These are phyloP conservation scores for Amiota mariae DNA, from an alignment of 2,888 invertebrate species.

Conservation along the genomic window DNA sequence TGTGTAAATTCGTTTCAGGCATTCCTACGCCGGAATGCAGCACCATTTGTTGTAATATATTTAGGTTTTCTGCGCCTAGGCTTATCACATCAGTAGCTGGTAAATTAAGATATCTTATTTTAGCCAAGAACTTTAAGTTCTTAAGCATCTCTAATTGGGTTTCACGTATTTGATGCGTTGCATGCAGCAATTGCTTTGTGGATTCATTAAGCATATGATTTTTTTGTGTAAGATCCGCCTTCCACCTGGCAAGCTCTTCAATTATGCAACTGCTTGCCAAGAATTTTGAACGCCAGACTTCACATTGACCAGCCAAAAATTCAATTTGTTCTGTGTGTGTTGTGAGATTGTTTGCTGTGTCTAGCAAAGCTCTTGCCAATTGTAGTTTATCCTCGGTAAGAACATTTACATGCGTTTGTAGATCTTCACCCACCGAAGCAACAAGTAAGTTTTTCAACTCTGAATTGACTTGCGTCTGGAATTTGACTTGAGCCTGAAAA, in stretches of 20 bases:
- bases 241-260: slow-evolving; percentile 91
- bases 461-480: slow-evolving; percentile 91
- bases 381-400: slow-evolving; percentile 94
- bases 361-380: slow-evolving; percentile 86
- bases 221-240: slow-evolving; percentile 82
- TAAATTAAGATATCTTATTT: slow-evolving; percentile 70
- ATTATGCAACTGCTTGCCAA: slow-evolving; percentile 95
- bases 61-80: slow-evolving; percentile 71
- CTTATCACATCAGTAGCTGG: slow-evolving; percentile 71
- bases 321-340: slow-evolving; percentile 95
- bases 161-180: slow-evolving; percentile 72
- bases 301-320: slow-evolving; percentile 93
- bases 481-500: slow-evolving; percentile 86
- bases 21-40: slow-evolving; percentile 72
- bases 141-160: slow-evolving; percentile 71
- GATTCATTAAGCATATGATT: slow-evolving; percentile 71
- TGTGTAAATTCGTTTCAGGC: slow-evolving; percentile 66
- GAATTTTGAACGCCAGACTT: slow-evolving; percentile 98
- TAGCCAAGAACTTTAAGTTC: slow-evolving; percentile 71
- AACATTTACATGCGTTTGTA: slow-evolving; percentile 90
- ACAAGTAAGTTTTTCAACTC: slow-evolving; percentile 94
- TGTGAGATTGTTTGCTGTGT: slow-evolving; percentile 88
- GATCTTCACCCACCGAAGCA: slow-evolving; percentile 95
- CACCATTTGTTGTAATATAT: slow-evolving; percentile 72
- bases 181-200: slow-evolving; percentile 68